These are phyloP conservation scores for Callimorpha dominula DNA, from an alignment of 2,888 invertebrate species.

Conservation along the genomic window DNA sequence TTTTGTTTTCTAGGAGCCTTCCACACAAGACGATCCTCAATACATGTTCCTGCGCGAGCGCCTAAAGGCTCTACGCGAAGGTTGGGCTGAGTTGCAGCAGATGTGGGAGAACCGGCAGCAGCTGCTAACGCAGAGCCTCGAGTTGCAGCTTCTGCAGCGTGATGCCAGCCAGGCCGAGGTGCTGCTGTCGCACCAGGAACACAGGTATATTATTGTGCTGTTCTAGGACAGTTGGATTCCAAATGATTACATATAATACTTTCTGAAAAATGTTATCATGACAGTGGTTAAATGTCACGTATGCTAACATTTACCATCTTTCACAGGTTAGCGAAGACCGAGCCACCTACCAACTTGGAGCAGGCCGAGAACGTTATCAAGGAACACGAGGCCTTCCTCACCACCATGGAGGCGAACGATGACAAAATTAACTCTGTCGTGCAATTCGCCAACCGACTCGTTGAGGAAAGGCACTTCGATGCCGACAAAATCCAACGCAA, in stretches of 20 bases:
- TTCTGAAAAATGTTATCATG: too few species aligned
- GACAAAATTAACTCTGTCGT: slow-evolving; percentile 99
- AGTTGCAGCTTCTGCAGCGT: slow-evolving; percentile 97
- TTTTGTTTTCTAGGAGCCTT: slow-evolving; percentile 87
- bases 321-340: slow-evolving; percentile 94
- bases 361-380: slow-evolving; percentile 99
- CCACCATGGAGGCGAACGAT: slow-evolving; percentile 99
- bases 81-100: slow-evolving; percentile 99
- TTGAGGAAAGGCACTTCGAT: slow-evolving; percentile 98
- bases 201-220: slow-evolving; percentile 84
- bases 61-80: slow-evolving; percentile 98
- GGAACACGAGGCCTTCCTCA: slow-evolving; percentile 99
- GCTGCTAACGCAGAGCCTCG: slow-evolving; percentile 96
- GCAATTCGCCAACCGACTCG: slow-evolving; percentile 96
- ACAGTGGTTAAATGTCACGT: background rate
- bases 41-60: slow-evolving; percentile 99
- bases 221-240: background rate
- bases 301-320: slow-evolving; percentile 8
- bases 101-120: slow-evolving; percentile 99
- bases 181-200: slow-evolving; percentile 98
- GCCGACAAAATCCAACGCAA: slow-evolving; percentile 98
- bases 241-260: too few species aligned
- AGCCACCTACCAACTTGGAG: slow-evolving; percentile 97
- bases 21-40: slow-evolving; percentile 98
- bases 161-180: slow-evolving; percentile 99